Evolutionary conservation across 2,797 vertebrate species (phyloP).

Genomic region (Neopelma chrysocephalum): DNA sequence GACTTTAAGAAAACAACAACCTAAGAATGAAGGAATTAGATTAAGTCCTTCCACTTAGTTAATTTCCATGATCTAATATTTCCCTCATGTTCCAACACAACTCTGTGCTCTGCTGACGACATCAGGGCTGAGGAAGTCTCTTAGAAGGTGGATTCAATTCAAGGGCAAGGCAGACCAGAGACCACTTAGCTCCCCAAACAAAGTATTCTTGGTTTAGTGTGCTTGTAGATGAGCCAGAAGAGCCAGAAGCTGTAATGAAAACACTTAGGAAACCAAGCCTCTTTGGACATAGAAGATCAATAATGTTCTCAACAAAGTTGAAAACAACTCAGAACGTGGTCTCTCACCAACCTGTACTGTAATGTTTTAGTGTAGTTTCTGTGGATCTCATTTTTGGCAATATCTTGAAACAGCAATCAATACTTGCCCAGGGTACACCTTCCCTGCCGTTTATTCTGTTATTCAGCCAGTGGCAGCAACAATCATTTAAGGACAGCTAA

Average conservation of each 20-base stretch:
- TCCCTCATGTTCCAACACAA: slow-evolving; percentile 13
- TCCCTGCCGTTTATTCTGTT: slow-evolving; percentile 4
- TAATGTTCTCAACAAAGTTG: not conserved
- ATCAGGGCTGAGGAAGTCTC: not conserved
- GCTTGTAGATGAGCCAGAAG: slow-evolving; percentile 12
- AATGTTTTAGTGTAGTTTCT: not conserved
- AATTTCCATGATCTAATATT: slow-evolving; percentile 53
- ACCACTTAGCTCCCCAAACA: not conserved
- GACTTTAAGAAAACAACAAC: not conserved
- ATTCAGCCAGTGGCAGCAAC: not conserved
- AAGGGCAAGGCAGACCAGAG: slow-evolving; percentile 12
- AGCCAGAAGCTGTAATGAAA: slow-evolving; percentile 31
- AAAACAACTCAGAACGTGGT: not conserved
- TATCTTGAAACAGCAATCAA: slow-evolving; percentile 18
- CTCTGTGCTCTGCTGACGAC: not conserved
- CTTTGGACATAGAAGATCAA: slow-evolving; percentile 32
- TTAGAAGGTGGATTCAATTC: not conserved
- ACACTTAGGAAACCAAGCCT: slow-evolving; percentile 4
- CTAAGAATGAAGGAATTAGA: not conserved
- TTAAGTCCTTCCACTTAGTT: not conserved
- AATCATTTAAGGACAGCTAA: not conserved
- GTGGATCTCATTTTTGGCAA: not conserved
- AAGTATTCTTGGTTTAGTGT: not conserved
- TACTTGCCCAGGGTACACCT: not conserved
- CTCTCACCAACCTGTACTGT: not conserved